These are phyloP conservation scores for Formicarius rufipectus DNA, from an alignment of 2,113 vertebrate genomes.

Conservation along the genomic window DNA sequence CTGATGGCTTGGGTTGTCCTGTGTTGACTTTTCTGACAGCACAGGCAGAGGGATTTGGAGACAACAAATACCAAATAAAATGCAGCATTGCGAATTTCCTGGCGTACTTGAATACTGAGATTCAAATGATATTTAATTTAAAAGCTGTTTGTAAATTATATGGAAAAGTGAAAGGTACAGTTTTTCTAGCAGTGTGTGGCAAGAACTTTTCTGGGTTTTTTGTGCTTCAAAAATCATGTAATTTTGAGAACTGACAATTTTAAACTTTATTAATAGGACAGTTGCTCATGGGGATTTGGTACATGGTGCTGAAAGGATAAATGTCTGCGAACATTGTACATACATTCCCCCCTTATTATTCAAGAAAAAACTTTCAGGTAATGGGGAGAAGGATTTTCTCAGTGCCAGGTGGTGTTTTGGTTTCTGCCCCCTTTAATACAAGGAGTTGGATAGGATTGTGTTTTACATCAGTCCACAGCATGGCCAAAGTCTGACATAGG, in stretches of 20 bases:
- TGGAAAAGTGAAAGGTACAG: background rate
- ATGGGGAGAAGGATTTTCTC: background rate
- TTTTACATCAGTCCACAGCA: background rate
- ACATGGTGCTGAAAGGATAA: background rate
- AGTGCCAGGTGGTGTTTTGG: background rate
- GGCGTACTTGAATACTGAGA: background rate
- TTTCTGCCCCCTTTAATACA: background rate
- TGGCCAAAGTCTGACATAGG: background rate
- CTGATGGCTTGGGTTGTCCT: background rate
- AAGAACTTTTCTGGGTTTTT: background rate
- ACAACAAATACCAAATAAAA: background rate
- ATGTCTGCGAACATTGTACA: background rate
- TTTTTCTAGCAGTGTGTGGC: background rate
- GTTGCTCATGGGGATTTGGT: background rate
- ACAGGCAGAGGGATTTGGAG: background rate
- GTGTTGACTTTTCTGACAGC: background rate
- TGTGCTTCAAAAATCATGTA: background rate
- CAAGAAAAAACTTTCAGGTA: background rate
- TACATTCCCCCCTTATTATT: background rate
- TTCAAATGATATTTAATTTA: background rate
- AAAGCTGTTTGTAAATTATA: background rate
- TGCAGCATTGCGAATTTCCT: background rate
- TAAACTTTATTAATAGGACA: background rate
- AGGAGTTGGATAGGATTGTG: background rate
- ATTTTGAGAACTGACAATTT: background rate